These are phyloP conservation scores for Bemisia tabaci DNA, from an alignment of 1,140 invertebrate genomes.

Conservation along the genomic window DNA sequence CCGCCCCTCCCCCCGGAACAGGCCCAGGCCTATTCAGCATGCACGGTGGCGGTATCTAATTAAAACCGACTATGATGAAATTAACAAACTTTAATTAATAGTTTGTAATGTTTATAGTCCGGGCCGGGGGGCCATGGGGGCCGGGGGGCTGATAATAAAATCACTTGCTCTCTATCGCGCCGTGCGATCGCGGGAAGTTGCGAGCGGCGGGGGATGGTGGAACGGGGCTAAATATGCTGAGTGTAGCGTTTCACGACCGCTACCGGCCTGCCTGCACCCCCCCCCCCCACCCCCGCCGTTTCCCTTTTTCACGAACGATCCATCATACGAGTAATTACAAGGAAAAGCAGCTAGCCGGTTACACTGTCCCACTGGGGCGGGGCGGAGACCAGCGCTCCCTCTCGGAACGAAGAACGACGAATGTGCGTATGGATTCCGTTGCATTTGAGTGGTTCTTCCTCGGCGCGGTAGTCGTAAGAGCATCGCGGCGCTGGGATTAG, in stretches of 20 bases:
- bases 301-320: not conserved
- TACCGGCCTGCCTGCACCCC: not conserved
- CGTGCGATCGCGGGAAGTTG: not conserved
- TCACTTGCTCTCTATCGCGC: not conserved
- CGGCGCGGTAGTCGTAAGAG: no score
- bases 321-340: not conserved
- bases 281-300: not conserved
- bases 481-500: not conserved
- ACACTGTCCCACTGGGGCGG: not conserved
- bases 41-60: no score
- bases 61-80: not conserved
- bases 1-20: no score
- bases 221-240: not conserved
- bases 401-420: not conserved
- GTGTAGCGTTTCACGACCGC: not conserved
- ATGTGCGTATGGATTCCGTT: not conserved
- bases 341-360: not conserved
- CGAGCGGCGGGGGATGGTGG: not conserved
- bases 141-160: not conserved
- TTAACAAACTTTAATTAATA: not conserved
- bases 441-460: no score
- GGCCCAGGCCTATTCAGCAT: no score
- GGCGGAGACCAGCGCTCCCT: no score
- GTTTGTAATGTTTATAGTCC: not conserved
- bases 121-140: not conserved